Base-by-base conservation (phyloP, 1,140 invertebrate species). In the Drosophila busckii region DNA sequence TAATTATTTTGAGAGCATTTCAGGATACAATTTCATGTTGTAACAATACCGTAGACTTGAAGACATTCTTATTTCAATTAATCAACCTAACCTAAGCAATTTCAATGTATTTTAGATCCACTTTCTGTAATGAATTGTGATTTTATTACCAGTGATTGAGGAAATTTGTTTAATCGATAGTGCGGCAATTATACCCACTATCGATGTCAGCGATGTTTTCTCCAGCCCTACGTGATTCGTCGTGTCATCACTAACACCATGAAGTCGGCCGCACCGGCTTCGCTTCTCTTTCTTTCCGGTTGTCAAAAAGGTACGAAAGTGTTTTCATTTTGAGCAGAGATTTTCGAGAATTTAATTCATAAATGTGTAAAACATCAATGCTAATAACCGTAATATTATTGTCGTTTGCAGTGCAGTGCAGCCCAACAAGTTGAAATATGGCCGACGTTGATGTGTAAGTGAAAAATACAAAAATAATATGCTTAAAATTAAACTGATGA, bases 361-460 rank as follows among this genome's bases (percentile, higher is more conserved):
- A 37, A 49, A 49, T 53, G 64, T 70, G 32, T 26, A 4, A 2
- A 26, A 5, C 62, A 87, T 86, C 84, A 41, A 15, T 10, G 10
- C n/a, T 64, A 50, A 69, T 80, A 67, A 46, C 8, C 4, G 0
- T 38, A 32, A 38, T 52, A 17, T 75, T 42, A 34, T 40, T 31
- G 42, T 16, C 29, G 8, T 55, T 85, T 73, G 16, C 54, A 85
- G 78, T 73, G 61, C 52, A 75, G 70, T 64, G 68, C 63, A 64
- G 60, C 75, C 73, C 45, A 29, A 67, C 78, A 44, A 65, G 60
- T 56, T 64, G 37, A 86, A 90, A 85, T 76, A 92, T 92, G 91
- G 91, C 91, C 37, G 91, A 92, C 86, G 88, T 89, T 59, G 91
- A 92, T 89, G 89, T 88, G 91, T 92, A 89, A 91, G 91, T 80